These are phyloP conservation scores for Norana najaformis DNA, from an alignment of 2,888 invertebrate species.

Conservation along the genomic window DNA sequence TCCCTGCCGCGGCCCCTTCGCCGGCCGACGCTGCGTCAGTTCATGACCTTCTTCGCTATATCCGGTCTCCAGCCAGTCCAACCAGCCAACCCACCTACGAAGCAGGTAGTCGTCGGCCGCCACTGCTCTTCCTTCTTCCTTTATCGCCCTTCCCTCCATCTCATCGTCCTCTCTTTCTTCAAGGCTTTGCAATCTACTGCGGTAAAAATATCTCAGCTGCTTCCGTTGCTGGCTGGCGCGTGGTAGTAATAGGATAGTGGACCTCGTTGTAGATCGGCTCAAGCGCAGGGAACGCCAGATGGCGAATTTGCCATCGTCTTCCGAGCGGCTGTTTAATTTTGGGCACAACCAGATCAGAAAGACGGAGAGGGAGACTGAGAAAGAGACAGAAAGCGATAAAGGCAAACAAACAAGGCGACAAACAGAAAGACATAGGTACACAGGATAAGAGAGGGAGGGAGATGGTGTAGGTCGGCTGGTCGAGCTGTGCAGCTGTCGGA, in stretches of 20 bases:
- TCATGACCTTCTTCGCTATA: background rate
- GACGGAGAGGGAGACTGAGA: background rate
- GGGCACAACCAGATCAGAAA: background rate
- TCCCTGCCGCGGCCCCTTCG: background rate
- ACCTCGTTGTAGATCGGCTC: background rate
- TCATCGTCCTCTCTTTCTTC: background rate
- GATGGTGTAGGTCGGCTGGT: background rate
- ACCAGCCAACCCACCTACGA: background rate
- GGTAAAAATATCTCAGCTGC: background rate
- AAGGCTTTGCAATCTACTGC: background rate
- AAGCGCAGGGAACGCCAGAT: background rate
- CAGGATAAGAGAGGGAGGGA: background rate
- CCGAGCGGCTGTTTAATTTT: background rate
- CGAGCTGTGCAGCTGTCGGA: background rate
- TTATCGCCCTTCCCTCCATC: background rate
- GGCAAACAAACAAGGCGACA: too few relatives aligned
- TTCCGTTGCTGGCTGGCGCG: background rate
- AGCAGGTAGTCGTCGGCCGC: background rate
- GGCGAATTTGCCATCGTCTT: background rate
- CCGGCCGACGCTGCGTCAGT: background rate
- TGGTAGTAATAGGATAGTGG: background rate
- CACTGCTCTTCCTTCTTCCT: background rate
- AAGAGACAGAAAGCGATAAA: too few relatives aligned
- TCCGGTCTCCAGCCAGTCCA: slow-evolving; percentile 5
- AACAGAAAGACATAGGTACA: background rate